These are phyloP conservation scores for Xestia ashworthii DNA, from an alignment of 2,888 invertebrate genomes.

Conservation along the genomic window DNA sequence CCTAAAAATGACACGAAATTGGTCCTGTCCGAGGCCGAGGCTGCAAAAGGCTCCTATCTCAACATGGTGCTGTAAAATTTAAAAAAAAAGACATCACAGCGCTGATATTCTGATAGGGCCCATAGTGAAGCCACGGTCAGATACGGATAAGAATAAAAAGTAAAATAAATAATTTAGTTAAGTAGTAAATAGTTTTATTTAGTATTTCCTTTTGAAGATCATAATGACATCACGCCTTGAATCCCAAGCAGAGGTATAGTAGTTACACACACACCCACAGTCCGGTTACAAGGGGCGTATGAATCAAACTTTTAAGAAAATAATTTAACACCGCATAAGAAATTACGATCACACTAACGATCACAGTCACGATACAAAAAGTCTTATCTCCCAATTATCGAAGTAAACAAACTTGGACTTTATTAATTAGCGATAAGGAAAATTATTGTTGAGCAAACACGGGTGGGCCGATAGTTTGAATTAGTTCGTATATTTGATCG, in stretches of 20 bases:
- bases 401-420: slow-evolving; percentile 25
- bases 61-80: too few relatives aligned
- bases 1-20: too few relatives aligned
- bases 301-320: not conserved
- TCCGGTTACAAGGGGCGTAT: not conserved
- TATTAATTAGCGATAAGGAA: slow-evolving; percentile 42
- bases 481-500: slow-evolving; percentile 73
- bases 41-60: too few relatives aligned
- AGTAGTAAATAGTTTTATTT: not conserved
- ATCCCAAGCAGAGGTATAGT: not conserved
- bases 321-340: not conserved
- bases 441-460: slow-evolving; percentile 25
- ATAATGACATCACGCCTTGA: not conserved
- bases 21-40: too few relatives aligned
- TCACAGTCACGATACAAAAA: not conserved
- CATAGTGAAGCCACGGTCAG: too few relatives aligned
- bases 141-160: too few relatives aligned
- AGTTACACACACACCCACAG: too few relatives aligned
- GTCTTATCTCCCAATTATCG: slow-evolving; percentile 20
- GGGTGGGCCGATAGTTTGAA: slow-evolving; percentile 61
- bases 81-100: too few relatives aligned
- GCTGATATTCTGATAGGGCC: too few relatives aligned
- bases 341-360: not conserved
- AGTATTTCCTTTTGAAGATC: not conserved
- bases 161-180: too few relatives aligned